Evolutionary conservation across 2,113 vertebrate species (phyloP).

Genomic region (Oncorhynchus masou): DNA sequence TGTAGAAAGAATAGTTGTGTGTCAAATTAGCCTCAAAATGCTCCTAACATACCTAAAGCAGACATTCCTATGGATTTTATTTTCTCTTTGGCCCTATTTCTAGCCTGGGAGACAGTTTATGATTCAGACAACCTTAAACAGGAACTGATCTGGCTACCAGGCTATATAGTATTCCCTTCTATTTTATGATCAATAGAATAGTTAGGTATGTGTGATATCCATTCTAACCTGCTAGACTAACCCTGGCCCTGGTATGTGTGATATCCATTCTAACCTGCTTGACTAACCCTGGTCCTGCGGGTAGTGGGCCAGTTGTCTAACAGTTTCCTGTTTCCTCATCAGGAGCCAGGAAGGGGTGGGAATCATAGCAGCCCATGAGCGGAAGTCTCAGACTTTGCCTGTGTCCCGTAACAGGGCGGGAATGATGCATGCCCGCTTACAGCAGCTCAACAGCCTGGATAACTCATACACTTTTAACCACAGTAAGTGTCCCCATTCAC

Average conservation of each 20-base stretch:
- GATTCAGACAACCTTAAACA: neutral
- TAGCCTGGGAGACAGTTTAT: neutral
- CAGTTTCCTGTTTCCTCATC: slow-evolving; percentile 84
- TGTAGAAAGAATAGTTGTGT: neutral
- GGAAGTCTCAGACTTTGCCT: slow-evolving; percentile 97
- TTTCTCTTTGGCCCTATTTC: neutral
- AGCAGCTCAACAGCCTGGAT: slow-evolving; percentile 93
- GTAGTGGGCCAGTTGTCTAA: slow-evolving; percentile 77
- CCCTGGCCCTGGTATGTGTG: slow-evolving; percentile 21
- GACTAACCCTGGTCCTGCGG: slow-evolving; percentile 77
- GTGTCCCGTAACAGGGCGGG: slow-evolving; percentile 98
- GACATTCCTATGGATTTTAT: neutral
- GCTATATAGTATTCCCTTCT: neutral
- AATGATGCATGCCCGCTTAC: slow-evolving; percentile 92
- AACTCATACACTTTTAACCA: slow-evolving; percentile 95
- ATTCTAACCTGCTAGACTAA: slow-evolving; percentile 75
- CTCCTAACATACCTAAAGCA: neutral
- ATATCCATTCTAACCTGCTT: slow-evolving; percentile 56
- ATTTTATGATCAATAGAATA: neutral
- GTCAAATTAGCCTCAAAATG: neutral
- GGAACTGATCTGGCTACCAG: slow-evolving; percentile 1
- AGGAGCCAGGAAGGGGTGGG: slow-evolving; percentile 94
- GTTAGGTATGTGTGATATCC: neutral
- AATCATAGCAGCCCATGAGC: slow-evolving; percentile 87
- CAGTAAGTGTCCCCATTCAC: slow-evolving; percentile 79